Evolutionary conservation across 2,797 vertebrate species (phyloP).

Genomic region (Melanotaenia boesemani): DNA sequence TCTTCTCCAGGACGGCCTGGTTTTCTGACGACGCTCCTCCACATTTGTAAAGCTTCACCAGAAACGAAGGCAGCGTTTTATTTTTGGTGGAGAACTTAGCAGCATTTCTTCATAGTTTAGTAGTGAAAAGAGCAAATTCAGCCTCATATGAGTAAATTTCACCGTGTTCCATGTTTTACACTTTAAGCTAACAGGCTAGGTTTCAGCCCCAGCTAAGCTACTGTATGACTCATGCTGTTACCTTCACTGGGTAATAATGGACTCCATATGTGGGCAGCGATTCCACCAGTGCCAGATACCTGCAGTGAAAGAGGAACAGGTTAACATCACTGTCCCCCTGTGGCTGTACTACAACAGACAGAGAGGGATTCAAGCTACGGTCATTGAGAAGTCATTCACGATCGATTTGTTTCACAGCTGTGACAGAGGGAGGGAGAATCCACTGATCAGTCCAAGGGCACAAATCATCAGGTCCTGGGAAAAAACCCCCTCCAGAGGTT

Average conservation of each 20-base stretch:
- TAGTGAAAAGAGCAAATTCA: no score
- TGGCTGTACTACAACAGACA: constrained; percentile 41
- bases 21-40: no score
- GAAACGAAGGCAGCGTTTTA: no score
- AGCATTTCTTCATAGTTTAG: no score
- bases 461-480: constrained; percentile 58
- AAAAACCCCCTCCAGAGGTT: constrained; percentile 50
- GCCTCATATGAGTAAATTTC: no score
- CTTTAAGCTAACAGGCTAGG: no score
- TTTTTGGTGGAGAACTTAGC: no score
- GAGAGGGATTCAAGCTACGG: constrained; percentile 59
- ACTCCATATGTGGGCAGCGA: constrained; percentile 96
- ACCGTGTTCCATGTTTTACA: no score
- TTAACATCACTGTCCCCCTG: constrained; percentile 64
- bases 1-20: no score
- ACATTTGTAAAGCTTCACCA: no score
- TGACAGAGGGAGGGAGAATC: constrained; percentile 55
- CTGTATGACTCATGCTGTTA: constrained; percentile 72
- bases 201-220: constrained; percentile 32
- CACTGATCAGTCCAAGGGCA: constrained; percentile 78
- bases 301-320: constrained; percentile 69
- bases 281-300: constrained; percentile 96
- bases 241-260: constrained; percentile 99
- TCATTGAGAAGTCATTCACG: constrained; percentile 60
- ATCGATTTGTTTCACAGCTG: constrained; percentile 70